Conservation (phyloP, 2,888 invertebrate genomes). For the Heliconius aoede region DNA sequence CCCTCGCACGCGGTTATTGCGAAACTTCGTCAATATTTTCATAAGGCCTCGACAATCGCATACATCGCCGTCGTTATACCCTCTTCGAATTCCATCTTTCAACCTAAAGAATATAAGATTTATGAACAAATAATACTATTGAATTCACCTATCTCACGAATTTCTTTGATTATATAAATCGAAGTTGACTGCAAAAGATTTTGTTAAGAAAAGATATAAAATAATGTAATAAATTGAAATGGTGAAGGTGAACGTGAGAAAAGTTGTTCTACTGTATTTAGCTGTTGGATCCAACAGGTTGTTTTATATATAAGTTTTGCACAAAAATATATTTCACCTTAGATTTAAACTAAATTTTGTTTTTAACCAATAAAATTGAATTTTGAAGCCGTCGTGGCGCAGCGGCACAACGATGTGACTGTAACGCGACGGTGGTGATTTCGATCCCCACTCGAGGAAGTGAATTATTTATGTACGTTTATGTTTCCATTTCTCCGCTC, state of each 20-base stretch:
- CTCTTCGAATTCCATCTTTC: constrained; percentile 10
- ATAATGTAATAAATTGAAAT: not conserved
- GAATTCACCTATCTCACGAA: not conserved
- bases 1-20: constrained; percentile 30
- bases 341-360: not conserved
- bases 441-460: no score
- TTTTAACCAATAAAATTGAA: not conserved
- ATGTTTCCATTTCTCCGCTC: no score
- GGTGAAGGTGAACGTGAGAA: not conserved
- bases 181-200: not conserved
- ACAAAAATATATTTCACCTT: not conserved
- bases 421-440: no score
- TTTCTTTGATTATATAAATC: not conserved
- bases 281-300: not conserved
- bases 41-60: constrained; percentile 31
- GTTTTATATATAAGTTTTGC: not conserved
- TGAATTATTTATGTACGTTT: no score
- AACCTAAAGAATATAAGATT: constrained; percentile 2
- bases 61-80: constrained; percentile 25
- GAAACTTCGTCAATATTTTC: constrained; percentile 34
- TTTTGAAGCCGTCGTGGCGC: no score
- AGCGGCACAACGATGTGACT: no score
- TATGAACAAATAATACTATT: not conserved
- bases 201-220: not conserved
- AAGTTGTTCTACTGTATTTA: not conserved